Evolutionary conservation across 2,797 vertebrate genomes (phyloP).

Genomic region (Graptemys geographica): DNA sequence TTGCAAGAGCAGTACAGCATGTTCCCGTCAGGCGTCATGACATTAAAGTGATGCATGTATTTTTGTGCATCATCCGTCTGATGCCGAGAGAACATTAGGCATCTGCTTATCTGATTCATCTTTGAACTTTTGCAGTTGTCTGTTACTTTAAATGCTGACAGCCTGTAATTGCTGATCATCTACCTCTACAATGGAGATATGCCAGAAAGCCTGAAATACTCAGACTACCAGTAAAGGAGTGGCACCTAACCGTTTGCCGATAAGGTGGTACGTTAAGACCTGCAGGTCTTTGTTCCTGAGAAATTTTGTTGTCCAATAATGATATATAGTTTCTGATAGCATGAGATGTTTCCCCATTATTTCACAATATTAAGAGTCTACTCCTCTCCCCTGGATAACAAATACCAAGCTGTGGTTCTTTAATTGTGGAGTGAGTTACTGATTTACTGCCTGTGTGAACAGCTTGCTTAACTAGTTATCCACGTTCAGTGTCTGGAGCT

Average conservation of each 20-base stretch:
- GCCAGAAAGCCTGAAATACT: not conserved
- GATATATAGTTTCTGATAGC: fast-evolving
- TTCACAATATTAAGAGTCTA: not conserved
- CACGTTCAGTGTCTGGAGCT: not conserved
- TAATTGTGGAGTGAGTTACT: not conserved
- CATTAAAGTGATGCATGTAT: not conserved
- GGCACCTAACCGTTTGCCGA: not conserved
- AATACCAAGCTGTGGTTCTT: fast-evolving
- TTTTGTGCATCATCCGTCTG: not conserved
- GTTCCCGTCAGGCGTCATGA: not conserved
- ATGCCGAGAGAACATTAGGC: not conserved
- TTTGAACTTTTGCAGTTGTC: not conserved
- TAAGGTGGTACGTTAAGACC: not conserved
- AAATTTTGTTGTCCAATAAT: not conserved
- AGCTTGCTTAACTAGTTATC: not conserved
- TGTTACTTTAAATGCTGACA: not conserved
- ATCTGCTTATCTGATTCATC: not conserved
- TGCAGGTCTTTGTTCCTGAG: not conserved
- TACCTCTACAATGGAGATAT: not conserved
- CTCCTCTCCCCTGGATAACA: not conserved
- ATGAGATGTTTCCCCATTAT: not conserved
- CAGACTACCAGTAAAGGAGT: not conserved
- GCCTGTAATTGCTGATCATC: not conserved
- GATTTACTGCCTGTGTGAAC: not conserved
- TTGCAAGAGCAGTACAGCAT: not conserved